phyloP scores from a whole-genome alignment of 2,797 vertebrate species.

The Morus bassanus region DNA sequence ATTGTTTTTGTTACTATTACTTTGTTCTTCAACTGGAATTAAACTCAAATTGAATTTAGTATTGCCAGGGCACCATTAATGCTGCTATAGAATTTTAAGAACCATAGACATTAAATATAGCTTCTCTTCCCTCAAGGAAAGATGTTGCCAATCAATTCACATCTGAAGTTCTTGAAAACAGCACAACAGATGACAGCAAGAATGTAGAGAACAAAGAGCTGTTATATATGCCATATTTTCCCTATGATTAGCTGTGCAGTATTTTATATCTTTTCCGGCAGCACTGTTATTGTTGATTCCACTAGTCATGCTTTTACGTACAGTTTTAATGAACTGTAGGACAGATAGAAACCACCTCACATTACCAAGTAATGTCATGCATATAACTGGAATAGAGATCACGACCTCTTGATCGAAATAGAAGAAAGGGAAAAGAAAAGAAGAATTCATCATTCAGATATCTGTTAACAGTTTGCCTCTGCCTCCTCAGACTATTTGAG shows the following conservation, averaged over 20 bases:
- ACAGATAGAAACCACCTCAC: neutral
- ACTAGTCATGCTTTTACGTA: neutral
- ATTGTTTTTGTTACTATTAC: neutral
- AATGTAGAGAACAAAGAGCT: slow-evolving; percentile 29
- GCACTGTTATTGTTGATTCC: slow-evolving; percentile 8
- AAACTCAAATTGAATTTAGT: neutral
- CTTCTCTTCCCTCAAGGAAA: neutral
- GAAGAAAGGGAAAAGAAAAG: neutral
- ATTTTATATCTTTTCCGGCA: slow-evolving; percentile 43
- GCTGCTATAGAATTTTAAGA: neutral
- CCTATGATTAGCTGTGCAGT: neutral
- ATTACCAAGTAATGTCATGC: neutral
- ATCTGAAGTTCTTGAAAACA: slow-evolving; percentile 22
- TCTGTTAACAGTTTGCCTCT: neutral
- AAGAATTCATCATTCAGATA: neutral
- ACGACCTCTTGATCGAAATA: neutral
- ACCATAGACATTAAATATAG: neutral
- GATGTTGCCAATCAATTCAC: slow-evolving; percentile 30
- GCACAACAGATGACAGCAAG: slow-evolving; percentile 18
- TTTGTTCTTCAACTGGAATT: neutral
- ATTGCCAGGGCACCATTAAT: neutral
- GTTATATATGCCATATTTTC: slow-evolving; percentile 28
- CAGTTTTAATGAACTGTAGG: slow-evolving; percentile 40
- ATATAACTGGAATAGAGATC: neutral
- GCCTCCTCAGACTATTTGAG: neutral